These are phyloP conservation scores for Acanthis flammea DNA, from an alignment of 2,797 vertebrate species.

Conservation along the genomic window DNA sequence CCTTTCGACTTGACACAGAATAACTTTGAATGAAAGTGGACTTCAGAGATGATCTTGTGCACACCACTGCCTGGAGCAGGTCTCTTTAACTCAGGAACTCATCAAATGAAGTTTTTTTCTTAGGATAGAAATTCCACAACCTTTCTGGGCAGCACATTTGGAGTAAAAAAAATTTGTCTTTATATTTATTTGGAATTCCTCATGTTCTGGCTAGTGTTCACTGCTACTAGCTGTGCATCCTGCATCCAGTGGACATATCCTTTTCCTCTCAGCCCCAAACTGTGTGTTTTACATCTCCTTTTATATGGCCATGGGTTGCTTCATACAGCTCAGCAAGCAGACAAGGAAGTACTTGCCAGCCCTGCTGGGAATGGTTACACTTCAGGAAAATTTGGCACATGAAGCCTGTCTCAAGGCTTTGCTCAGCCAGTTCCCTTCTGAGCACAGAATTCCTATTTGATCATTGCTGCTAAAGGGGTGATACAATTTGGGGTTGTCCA, in stretches of 20 bases:
- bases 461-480: rapidly evolving
- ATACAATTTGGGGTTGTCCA: not conserved
- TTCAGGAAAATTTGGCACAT: not conserved
- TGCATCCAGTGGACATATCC: not conserved
- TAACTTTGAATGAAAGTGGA: not conserved
- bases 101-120: not conserved
- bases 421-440: not conserved
- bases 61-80: not conserved
- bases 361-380: not conserved
- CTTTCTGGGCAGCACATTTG: not conserved
- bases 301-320: not conserved
- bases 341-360: not conserved
- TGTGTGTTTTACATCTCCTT: not conserved
- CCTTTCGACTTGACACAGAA: not conserved
- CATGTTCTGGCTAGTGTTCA: not conserved
- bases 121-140: not conserved
- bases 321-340: not conserved
- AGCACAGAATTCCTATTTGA: not conserved
- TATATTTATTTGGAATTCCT: not conserved
- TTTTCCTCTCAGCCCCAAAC: not conserved
- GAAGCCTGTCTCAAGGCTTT: not conserved
- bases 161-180: not conserved
- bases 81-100: not conserved
- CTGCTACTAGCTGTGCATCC: not conserved
- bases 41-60: not conserved